Conservation (phyloP, 2,797 vertebrate species). For the Coranthus polyacanthus region DNA sequence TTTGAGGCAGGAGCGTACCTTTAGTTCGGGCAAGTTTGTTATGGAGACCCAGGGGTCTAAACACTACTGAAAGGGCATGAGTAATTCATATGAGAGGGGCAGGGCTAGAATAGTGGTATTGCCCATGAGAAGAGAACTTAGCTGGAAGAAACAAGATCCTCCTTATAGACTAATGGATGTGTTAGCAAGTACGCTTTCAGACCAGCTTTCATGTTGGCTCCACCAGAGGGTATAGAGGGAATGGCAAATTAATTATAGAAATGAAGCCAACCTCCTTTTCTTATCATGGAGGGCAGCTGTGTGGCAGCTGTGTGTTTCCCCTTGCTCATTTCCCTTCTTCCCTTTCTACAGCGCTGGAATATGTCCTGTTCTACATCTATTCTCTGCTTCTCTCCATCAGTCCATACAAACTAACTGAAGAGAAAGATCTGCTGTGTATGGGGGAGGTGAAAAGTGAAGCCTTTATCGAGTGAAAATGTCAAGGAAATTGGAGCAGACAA, state of each 20-base stretch:
- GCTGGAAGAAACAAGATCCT: conserved; percentile 83
- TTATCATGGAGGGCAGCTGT: conserved; percentile 81
- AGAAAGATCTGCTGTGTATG: conserved; percentile 58
- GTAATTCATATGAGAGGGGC: conserved; percentile 67
- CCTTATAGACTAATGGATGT: conserved; percentile 82
- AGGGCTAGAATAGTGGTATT: conserved; percentile 62
- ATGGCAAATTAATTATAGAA: conserved; percentile 86
- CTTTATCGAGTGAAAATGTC: conserved; percentile 70
- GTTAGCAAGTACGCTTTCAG: conserved; percentile 79
- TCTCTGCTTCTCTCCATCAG: conserved; percentile 56
- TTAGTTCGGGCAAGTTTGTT: conserved; percentile 62
- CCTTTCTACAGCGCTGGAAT: conserved; percentile 50
- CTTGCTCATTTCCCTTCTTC: conserved; percentile 40
- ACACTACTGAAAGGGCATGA: conserved; percentile 70
- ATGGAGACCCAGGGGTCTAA: conserved; percentile 68
- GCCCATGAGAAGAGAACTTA: conserved; percentile 76
- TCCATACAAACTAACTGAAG: conserved; percentile 69
- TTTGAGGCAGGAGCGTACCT: conserved; percentile 57
- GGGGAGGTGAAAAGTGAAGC: conserved; percentile 62
- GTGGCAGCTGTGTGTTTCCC: conserved; percentile 69
- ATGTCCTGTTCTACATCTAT: conserved; percentile 59
- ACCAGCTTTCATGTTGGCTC: conserved; percentile 85
- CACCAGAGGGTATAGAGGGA: conserved; percentile 82
- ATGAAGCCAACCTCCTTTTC: conserved; percentile 79
- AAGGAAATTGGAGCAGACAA: conserved; percentile 51